Conservation (phyloP, 2,113 vertebrate species). For the Hiodon tergisus region DNA sequence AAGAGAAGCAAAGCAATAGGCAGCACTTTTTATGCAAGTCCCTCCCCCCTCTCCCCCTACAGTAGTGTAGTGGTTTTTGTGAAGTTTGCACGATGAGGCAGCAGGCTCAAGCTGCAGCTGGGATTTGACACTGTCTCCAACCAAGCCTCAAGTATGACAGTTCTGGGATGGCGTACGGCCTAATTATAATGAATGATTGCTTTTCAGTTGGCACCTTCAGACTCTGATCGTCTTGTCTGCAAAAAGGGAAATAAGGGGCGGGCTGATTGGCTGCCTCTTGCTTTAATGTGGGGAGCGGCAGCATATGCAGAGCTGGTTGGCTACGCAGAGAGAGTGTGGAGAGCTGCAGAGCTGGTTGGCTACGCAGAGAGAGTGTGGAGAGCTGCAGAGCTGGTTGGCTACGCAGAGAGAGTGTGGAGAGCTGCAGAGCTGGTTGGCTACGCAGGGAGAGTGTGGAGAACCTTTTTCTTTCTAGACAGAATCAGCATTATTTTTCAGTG, state of each 20-base stretch:
- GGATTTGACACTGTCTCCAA: background rate
- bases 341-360: background rate
- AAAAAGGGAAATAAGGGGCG: background rate
- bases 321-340: background rate
- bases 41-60: background rate
- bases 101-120: background rate
- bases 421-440: background rate
- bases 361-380: too few relatives aligned
- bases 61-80: background rate
- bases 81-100: background rate
- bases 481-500: too few relatives aligned
- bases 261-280: conserved; percentile 7
- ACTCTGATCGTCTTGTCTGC: background rate
- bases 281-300: background rate
- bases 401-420: background rate
- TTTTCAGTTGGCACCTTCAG: background rate
- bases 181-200: conserved; percentile 12
- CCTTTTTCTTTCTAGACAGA: too few relatives aligned
- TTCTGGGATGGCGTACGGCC: background rate
- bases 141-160: background rate
- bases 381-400: background rate
- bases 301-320: background rate
- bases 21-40: conserved; percentile 2
- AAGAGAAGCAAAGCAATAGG: background rate
- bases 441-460: too few relatives aligned